Base-by-base conservation (phyloP, 2,113 vertebrate species). In the Oxyura jamaicensis region DNA sequence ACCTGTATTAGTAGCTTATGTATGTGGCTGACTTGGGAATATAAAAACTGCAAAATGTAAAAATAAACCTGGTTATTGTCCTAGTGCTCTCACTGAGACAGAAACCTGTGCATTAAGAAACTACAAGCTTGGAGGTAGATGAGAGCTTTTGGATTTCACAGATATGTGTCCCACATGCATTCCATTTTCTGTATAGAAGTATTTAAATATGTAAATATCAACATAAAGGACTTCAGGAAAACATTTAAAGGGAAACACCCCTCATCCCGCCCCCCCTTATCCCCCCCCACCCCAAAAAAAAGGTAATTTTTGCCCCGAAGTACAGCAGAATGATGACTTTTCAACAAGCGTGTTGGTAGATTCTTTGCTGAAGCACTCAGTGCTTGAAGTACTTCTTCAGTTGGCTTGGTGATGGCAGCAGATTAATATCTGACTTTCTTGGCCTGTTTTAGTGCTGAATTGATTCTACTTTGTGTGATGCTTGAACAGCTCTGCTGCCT, bases 221-320 rank as follows among this genome's bases (percentile, higher is more conserved):
- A 85, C 35, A 29, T 86, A 93, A 88, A 94, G 52, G 1, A 56
- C 29, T 89, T 92, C 48, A 87, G 71, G 44, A 95, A 95, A 97
- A 82, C 6, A 83, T 78, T 91, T 92, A 82, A 84, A 71, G 44
- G 46, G 46, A 48, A 48, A 48, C 46, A 21, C 46, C 19, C 20
- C 20, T 46, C 46, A 46, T 46, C 46, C 46, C 9, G 20, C 20
- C 7, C 44, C 17, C 44, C 19, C 44, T 18, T 18, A 16, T 7
- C 16, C 42, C 42, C 17, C 17, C 46, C 46, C 46, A 2, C 8
- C 44, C 19, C 19, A 91, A 55, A 53, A 91, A 66, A 72, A 13
- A n/a, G 67, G 65, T 84, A 31, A 39, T 31, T n/a, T 95, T 95
- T 81, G 36, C 52, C 60, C 50, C 65, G 2, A 93, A 86, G 41